Conservation (phyloP, 2,113 vertebrate genomes). For the Scortum barcoo region DNA sequence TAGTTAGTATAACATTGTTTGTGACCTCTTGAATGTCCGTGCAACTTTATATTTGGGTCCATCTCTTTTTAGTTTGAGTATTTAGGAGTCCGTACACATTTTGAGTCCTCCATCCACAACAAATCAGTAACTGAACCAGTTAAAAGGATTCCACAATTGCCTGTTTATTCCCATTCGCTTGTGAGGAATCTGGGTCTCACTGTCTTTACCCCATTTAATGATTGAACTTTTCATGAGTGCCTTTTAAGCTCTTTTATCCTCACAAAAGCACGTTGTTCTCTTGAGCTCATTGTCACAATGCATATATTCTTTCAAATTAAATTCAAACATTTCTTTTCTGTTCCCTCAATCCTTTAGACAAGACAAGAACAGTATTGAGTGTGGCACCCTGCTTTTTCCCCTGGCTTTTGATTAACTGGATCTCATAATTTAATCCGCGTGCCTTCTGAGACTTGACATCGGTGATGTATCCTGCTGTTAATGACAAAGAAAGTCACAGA, state of each 20-base stretch:
- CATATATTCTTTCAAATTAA: neutral
- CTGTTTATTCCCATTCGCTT: neutral
- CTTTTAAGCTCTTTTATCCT: neutral
- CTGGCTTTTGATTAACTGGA: neutral
- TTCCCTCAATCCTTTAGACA: neutral
- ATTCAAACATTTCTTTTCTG: neutral
- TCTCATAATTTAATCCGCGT: neutral
- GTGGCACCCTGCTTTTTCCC: neutral
- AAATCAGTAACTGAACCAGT: constrained; percentile 4
- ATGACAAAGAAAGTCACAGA: constrained; percentile 36
- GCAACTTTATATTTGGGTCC: neutral
- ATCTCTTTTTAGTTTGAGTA: neutral
- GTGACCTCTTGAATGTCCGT: neutral
- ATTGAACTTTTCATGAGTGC: neutral
- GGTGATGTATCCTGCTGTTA: constrained; percentile 7
- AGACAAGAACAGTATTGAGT: neutral
- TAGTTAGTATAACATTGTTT: neutral
- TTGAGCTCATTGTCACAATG: neutral
- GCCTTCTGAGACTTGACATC: constrained; percentile 14
- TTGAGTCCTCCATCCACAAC: neutral
- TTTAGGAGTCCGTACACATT: too few relatives aligned
- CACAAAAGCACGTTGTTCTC: too few relatives aligned
- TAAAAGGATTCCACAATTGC: constrained; percentile 8
- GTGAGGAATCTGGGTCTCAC: constrained; percentile 2
- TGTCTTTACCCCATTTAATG: constrained; percentile 23